Conservation (phyloP, 2,113 vertebrate genomes). For the Aptenodytes patagonicus region DNA sequence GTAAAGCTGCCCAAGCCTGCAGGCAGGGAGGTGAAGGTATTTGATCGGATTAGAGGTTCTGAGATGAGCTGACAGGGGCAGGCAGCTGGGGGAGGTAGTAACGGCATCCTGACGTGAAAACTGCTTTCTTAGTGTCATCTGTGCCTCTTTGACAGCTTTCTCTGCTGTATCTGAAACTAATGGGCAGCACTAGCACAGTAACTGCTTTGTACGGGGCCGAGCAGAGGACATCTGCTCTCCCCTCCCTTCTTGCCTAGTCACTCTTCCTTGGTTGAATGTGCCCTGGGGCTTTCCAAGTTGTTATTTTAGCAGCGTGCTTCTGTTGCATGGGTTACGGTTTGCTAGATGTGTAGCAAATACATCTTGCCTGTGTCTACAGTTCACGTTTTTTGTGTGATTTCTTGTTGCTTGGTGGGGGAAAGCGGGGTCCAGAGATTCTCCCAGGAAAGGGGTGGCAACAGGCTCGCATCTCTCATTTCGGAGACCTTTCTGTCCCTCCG, state of each 20-base stretch:
- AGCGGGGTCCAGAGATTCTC: neutral
- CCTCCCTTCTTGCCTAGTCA: neutral
- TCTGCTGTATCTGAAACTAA: neutral
- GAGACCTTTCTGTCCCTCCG: neutral
- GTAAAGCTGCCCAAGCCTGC: neutral
- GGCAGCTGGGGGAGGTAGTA: neutral
- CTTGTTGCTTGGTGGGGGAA: neutral
- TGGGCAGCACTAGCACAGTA: neutral
- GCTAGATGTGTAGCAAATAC: neutral
- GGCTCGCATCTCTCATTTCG: neutral
- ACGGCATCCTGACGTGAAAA: neutral
- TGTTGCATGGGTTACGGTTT: neutral
- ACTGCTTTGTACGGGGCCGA: neutral
- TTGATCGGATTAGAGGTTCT: neutral
- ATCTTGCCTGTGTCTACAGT: neutral
- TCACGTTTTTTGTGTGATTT: neutral
- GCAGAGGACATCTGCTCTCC: neutral
- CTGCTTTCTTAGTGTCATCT: neutral
- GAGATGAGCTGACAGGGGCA: neutral
- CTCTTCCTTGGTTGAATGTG: neutral
- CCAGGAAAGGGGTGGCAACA: neutral
- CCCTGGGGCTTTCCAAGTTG: conserved; percentile 9
- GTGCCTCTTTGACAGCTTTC: neutral
- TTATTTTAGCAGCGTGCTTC: neutral
- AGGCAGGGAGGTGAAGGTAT: neutral